Conservation (phyloP, 2,888 invertebrate genomes). For the Zaprionus lineosus region DNA sequence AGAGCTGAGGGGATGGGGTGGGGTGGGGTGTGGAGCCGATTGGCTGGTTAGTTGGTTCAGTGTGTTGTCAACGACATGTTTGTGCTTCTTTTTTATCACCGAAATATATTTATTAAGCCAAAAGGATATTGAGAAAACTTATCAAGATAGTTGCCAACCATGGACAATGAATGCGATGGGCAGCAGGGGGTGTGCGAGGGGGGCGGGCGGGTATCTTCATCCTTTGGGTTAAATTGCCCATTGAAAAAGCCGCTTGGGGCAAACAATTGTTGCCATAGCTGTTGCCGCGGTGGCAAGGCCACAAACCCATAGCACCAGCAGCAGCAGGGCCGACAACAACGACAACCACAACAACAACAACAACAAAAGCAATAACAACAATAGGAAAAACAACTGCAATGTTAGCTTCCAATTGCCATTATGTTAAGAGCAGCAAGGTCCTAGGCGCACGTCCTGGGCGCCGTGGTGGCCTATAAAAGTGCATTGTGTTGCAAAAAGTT, state of each 20-base stretch:
- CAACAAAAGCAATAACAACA: conserved; percentile 25
- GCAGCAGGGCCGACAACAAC: too few species aligned
- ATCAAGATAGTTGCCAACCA: conserved; percentile 63
- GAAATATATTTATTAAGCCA: conserved; percentile 54
- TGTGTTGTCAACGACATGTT: conserved; percentile 43
- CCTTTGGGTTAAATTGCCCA: conserved; percentile 66
- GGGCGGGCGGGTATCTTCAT: conserved; percentile 54
- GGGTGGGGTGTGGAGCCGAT: too few species aligned
- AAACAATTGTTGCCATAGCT: conserved; percentile 64
- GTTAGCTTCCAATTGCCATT: conserved; percentile 56
- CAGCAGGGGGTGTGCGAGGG: conserved; percentile 9
- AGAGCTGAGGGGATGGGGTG: too few species aligned
- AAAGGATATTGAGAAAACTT: conserved; percentile 63
- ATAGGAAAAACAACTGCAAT: conserved; percentile 33
- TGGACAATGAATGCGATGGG: conserved; percentile 1
- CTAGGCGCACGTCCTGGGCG: conserved; percentile 39
- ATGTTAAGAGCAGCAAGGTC: conserved; percentile 41
- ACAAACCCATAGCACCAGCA: conserved; percentile 31
- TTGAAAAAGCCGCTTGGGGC: conserved; percentile 68
- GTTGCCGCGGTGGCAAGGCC: conserved; percentile 42
- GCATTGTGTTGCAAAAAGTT: conserved; percentile 56
- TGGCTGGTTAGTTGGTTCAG: too few species aligned
- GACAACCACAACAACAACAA: conserved; percentile 5
- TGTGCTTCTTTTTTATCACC: conserved; percentile 37
- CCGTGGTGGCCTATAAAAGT: conserved; percentile 64